These are phyloP conservation scores for Bergia sp. DNA, from an alignment of 92 coral and sea anemone species.

Conservation along the genomic window DNA sequence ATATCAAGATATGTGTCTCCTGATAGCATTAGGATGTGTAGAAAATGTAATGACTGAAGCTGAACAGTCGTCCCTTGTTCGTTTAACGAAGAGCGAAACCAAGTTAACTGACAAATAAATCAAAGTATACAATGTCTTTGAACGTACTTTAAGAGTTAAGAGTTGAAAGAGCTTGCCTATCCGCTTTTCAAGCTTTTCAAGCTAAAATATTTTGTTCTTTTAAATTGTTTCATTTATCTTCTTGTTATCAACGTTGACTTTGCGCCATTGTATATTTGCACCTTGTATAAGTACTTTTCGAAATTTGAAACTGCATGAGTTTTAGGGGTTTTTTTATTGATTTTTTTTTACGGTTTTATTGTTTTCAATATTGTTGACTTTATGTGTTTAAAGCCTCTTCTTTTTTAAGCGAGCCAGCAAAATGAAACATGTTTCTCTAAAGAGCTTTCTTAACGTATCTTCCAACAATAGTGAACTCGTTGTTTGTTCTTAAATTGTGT, in stretches of 20 bases:
- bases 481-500: neutral
- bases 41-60: neutral
- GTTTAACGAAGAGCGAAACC: neutral
- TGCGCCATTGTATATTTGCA: no score
- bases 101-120: neutral
- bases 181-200: no score
- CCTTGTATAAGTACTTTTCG: no score
- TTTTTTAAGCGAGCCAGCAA: neutral
- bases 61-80: neutral
- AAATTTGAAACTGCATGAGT: no score
- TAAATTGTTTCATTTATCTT: no score
- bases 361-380: neutral
- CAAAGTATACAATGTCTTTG: neutral
- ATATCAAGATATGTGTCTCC: neutral
- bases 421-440: no score
- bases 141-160: neutral
- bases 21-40: neutral
- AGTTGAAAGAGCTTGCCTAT: no score
- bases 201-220: no score
- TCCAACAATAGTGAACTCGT: neutral
- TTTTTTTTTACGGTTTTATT: no score
- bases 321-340: no score
- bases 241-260: no score
- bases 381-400: no score
- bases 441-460: neutral